phyloP scores from a whole-genome alignment of 2,113 vertebrate species.

The Aegotheles bennettii region DNA sequence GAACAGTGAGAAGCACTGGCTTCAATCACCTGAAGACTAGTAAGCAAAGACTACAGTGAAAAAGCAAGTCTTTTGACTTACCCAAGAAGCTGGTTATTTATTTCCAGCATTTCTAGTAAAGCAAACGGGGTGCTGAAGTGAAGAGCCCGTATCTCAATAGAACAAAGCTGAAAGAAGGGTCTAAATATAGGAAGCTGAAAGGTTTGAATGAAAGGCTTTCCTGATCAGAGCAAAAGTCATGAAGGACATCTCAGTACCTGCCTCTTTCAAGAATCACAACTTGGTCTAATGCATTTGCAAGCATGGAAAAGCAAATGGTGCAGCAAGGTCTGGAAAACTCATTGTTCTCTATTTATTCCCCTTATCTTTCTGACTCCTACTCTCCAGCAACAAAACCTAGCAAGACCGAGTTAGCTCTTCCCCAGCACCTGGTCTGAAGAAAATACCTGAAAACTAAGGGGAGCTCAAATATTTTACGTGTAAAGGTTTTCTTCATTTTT shows the following conservation, averaged over 20 bases:
- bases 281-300: background rate
- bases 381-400: background rate
- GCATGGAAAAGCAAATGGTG: background rate
- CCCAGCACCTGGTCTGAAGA: background rate
- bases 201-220: background rate
- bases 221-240: background rate
- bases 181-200: background rate
- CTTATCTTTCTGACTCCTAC: background rate
- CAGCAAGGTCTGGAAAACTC: background rate
- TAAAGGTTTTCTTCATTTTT: background rate
- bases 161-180: background rate
- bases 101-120: background rate
- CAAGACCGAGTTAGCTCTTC: background rate
- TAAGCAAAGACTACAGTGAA: background rate
- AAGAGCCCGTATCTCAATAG: background rate
- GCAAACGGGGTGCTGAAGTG: background rate
- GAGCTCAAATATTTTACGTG: background rate
- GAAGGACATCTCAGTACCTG: background rate
- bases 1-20: background rate
- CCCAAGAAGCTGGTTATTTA: background rate
- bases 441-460: background rate
- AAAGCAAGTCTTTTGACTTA: background rate
- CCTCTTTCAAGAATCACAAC: background rate
- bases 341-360: background rate
- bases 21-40: background rate